phyloP scores from a whole-genome alignment of 2,797 vertebrate species.

The Notoglanidium macrostoma region DNA sequence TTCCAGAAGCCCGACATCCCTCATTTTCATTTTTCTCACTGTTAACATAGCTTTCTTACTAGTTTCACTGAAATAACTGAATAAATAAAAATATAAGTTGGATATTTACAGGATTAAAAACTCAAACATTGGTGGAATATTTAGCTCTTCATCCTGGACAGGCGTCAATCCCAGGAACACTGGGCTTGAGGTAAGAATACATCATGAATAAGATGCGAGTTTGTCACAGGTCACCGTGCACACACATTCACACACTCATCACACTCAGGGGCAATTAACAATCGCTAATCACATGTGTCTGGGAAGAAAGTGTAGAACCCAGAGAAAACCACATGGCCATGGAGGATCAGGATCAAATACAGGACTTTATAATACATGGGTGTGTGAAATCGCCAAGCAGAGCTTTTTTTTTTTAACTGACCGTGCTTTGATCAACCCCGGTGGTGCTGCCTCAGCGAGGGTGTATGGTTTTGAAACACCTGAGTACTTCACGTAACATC shows the following conservation, averaged over 20 bases:
- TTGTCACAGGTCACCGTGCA: neutral
- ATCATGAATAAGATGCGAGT: neutral
- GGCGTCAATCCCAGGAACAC: neutral
- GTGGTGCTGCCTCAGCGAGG: neutral
- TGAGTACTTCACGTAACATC: neutral
- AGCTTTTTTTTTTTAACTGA: neutral
- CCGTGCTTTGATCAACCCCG: neutral
- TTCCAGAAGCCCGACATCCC: too few species aligned
- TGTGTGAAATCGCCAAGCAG: neutral
- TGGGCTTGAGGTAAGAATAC: neutral
- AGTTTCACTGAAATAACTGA: too few species aligned
- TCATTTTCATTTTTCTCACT: too few species aligned
- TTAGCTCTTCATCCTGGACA: neutral
- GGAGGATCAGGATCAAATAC: neutral
- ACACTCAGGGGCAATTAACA: neutral
- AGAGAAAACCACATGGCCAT: neutral
- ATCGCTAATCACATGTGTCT: neutral
- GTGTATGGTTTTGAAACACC: neutral
- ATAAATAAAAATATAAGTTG: too few species aligned
- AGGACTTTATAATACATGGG: neutral
- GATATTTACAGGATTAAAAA: neutral
- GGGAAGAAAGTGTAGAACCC: too few species aligned
- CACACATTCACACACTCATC: neutral
- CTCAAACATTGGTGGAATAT: neutral
- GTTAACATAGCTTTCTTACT: too few species aligned